Evolutionary conservation across 2,797 vertebrate genomes (phyloP).

Genomic region (Acanthurus tractus): DNA sequence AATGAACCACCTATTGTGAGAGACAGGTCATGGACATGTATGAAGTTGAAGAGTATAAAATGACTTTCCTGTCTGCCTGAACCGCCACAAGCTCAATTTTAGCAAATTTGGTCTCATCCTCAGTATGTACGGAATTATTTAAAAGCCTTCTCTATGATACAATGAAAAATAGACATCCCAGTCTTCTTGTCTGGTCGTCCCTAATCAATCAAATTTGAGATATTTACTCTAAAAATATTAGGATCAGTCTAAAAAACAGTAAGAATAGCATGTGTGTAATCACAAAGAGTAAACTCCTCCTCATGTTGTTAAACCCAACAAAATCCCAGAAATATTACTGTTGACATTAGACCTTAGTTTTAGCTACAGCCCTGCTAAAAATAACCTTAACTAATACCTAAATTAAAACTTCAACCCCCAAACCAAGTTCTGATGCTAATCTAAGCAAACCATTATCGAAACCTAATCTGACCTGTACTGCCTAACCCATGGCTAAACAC

Average conservation of each 20-base stretch:
- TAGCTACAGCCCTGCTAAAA: not conserved
- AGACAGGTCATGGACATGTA: not conserved
- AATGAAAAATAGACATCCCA: not conserved
- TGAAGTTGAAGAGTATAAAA: not conserved
- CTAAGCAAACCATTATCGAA: not conserved
- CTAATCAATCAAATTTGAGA: not conserved
- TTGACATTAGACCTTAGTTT: not conserved
- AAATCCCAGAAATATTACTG: not conserved
- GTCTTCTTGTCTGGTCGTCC: not conserved
- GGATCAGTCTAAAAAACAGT: not conserved
- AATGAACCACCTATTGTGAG: constrained; percentile 13
- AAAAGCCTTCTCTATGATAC: not conserved
- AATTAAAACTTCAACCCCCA: not conserved
- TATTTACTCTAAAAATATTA: not conserved
- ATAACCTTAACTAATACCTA: not conserved
- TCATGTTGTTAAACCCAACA: not conserved
- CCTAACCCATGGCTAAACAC: not conserved
- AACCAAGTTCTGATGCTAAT: not conserved
- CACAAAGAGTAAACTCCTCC: not conserved
- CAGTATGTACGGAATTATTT: not conserved
- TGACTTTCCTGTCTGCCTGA: constrained; percentile 2
- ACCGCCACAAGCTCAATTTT: not conserved
- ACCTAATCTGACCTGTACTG: not conserved
- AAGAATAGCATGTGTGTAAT: not conserved
- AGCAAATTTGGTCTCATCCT: not conserved